These are phyloP conservation scores for Melanostigma gelatinosum DNA, from an alignment of 2,113 vertebrate species.

Conservation along the genomic window DNA sequence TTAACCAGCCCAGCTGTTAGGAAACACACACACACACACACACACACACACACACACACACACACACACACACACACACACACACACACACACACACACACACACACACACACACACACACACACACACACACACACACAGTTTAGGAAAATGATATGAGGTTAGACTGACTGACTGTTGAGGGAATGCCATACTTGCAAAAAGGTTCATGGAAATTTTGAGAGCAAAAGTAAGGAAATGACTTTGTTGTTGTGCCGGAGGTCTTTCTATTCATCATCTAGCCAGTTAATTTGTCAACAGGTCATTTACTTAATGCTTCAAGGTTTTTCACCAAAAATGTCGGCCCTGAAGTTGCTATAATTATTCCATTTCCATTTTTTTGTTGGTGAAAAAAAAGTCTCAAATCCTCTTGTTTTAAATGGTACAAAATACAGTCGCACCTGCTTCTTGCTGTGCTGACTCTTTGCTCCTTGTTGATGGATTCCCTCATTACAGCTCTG, in stretches of 20 bases:
- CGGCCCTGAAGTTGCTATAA: constrained; percentile 29
- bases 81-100: constrained; percentile 21
- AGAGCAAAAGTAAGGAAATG: constrained; percentile 59
- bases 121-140: constrained; percentile 38
- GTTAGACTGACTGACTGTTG: constrained; percentile 42
- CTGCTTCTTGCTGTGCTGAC: constrained; percentile 63
- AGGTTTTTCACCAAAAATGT: constrained; percentile 24
- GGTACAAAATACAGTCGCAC: constrained; percentile 44
- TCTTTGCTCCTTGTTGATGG: constrained; percentile 68
- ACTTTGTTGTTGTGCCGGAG: constrained; percentile 59
- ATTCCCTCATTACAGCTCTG: constrained; percentile 69
- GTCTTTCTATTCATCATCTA: constrained; percentile 69
- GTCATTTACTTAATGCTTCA: constrained; percentile 38
- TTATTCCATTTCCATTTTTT: constrained; percentile 25
- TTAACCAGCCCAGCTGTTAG: constrained; percentile 72
- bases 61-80: not conserved
- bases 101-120: not conserved
- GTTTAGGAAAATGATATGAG: constrained; percentile 48
- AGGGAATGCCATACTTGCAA: constrained; percentile 34
- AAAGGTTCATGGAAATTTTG: constrained; percentile 40
- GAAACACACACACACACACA: constrained; percentile 42
- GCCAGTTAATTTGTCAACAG: constrained; percentile 59
- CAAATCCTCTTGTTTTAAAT: not conserved
- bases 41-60: not conserved
- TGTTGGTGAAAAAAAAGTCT: constrained; percentile 16